phyloP scores from a whole-genome alignment of 1,140 invertebrate species.

The Campodea augens region DNA sequence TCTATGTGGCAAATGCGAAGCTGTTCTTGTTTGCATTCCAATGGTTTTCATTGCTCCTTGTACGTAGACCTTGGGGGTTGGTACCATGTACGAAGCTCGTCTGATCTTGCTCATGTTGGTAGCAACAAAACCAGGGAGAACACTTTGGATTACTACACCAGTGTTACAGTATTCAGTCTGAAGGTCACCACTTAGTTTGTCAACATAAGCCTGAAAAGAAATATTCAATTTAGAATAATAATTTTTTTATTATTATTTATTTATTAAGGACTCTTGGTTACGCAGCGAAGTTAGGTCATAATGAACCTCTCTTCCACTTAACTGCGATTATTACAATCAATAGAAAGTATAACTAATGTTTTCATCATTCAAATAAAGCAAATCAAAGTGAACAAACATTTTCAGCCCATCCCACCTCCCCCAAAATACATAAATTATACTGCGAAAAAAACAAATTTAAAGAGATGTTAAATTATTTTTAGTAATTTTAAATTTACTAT shows the following conservation, averaged over 20 bases:
- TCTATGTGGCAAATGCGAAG: constrained; percentile 21
- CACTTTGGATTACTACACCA: constrained; percentile 30
- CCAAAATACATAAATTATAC: no score
- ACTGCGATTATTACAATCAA: no score
- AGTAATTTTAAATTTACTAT: no score
- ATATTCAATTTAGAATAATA: background rate
- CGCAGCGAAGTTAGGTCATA: no score
- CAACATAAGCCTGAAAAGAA: constrained; percentile 27
- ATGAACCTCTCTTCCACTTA: background rate
- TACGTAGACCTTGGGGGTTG: constrained; percentile 29
- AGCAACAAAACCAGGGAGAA: constrained; percentile 32
- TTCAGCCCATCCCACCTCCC: no score
- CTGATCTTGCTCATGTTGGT: constrained; percentile 33
- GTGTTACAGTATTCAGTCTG: constrained; percentile 25
- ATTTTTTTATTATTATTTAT: background rate
- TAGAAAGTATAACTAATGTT: no score
- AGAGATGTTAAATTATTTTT: no score
- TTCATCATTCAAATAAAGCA: no score
- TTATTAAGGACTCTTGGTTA: background rate
- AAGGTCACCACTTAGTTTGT: constrained; percentile 27
- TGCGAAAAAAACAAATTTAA: no score
- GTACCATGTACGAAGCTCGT: constrained; percentile 24
- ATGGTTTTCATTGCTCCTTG: constrained; percentile 25
- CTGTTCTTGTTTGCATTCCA: constrained; percentile 24
- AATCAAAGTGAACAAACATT: no score